A percentile compares a stretch with the other conserved stretches of the same genome.
Conservation (phyloP, 1,140 invertebrate species). For the Megathymus violae region DNA sequence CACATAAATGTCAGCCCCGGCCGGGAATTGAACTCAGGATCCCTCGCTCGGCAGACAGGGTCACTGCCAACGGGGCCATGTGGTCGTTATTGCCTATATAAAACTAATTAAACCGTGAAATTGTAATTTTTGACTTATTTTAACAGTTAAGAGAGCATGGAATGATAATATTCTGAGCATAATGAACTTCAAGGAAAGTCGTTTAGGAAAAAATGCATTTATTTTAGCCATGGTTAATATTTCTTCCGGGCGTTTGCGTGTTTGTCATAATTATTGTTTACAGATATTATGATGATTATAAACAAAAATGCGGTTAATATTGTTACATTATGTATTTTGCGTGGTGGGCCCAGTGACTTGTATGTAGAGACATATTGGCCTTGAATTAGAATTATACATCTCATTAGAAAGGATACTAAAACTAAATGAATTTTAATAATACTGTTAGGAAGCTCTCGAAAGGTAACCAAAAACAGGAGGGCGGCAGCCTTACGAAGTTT, state of each 20-base stretch:
- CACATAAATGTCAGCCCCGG: too few species aligned
- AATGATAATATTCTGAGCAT: neutral
- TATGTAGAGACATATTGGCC: too few species aligned
- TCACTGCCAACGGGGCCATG: too few species aligned
- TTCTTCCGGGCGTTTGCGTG: neutral
- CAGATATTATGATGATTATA: conserved; percentile 11
- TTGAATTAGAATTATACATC: too few species aligned
- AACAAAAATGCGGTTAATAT: neutral
- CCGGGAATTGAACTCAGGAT: too few species aligned
- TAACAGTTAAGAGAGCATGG: conserved; percentile 2
- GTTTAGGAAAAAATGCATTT: conserved; percentile 11
- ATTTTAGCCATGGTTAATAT: conserved; percentile 7
- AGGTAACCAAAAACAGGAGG: too few species aligned
- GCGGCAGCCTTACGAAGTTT: too few species aligned
- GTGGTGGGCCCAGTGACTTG: too few species aligned
- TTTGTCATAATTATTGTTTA: conserved; percentile 12
- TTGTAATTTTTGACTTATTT: conserved; percentile 6
- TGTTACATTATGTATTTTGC: neutral
- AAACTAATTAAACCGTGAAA: conserved; percentile 7
- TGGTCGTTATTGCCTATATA: neutral
- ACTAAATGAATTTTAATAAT: too few species aligned
- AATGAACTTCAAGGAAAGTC: conserved; percentile 1
- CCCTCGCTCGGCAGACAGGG: too few species aligned
- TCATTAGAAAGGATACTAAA: too few species aligned
- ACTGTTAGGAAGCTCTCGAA: too few species aligned